Conservation (phyloP, 1,140 invertebrate species). For the Pseudomyrmex concolor region DNA sequence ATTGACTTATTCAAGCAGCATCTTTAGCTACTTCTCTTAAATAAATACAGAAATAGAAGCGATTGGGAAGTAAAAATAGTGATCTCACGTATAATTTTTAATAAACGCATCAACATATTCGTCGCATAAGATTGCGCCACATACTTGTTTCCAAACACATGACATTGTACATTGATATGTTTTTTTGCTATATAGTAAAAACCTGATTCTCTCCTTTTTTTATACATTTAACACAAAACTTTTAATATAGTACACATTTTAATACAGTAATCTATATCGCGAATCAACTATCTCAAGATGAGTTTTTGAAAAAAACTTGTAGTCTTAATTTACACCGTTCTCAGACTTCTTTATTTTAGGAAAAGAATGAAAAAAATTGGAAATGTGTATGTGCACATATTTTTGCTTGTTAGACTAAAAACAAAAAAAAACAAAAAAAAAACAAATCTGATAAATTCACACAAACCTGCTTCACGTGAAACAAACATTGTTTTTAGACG, state of each 20-base stretch:
- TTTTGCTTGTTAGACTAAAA: no score
- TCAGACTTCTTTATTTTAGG: no score
- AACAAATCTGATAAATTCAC: no score
- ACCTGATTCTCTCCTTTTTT: neutral
- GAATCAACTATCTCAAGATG: no score
- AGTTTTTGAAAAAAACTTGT: neutral
- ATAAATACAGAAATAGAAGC: slow-evolving; percentile 1
- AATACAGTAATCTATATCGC: neutral
- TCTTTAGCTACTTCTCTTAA: neutral
- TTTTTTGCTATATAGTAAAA: slow-evolving; percentile 39
- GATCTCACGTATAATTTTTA: slow-evolving; percentile 26
- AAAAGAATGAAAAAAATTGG: no score
- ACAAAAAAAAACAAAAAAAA: no score
- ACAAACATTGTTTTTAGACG: no score
- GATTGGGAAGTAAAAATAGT: neutral
- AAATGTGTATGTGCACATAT: no score
- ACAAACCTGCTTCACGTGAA: no score
- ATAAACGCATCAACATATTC: neutral
- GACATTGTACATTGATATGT: slow-evolving; percentile 44
- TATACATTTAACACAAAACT: slow-evolving; percentile 14
- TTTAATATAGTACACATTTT: slow-evolving; percentile 19
- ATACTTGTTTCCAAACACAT: slow-evolving; percentile 3
- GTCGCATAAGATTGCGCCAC: neutral
- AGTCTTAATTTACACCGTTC: no score
- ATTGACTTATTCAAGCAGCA: slow-evolving; percentile 49